Conservation (phyloP, 1,140 invertebrate species). For the Mya arenaria region DNA sequence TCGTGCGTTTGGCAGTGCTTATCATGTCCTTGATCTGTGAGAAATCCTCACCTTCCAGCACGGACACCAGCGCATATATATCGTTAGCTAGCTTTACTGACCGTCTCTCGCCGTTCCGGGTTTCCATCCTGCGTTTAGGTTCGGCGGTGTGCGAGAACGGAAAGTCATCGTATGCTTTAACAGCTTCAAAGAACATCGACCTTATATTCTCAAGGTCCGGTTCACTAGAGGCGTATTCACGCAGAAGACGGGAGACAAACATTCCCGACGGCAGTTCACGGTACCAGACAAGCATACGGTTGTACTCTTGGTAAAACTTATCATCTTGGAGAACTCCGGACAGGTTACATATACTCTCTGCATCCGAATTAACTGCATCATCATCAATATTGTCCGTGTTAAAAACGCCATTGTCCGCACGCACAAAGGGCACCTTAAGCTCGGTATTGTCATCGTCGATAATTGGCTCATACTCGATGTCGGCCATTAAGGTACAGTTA, state of each 20-base stretch:
- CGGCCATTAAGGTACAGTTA: too few species aligned
- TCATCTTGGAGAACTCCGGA: background rate
- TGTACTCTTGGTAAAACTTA: background rate
- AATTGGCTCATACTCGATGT: too few species aligned
- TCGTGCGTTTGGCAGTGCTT: conserved; percentile 1
- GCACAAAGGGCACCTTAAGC: too few species aligned
- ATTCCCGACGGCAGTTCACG: background rate
- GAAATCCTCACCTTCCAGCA: background rate
- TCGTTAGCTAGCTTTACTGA: conserved; percentile 10
- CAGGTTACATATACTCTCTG: too few species aligned
- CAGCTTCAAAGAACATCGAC: background rate
- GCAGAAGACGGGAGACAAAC: background rate
- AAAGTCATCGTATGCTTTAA: conserved; percentile 20
- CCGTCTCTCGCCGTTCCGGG: background rate
- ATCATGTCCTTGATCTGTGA: background rate
- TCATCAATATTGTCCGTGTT: too few species aligned
- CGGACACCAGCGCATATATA: background rate
- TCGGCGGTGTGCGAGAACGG: background rate
- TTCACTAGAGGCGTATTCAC: too few species aligned
- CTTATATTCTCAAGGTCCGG: background rate
- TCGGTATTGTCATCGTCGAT: too few species aligned
- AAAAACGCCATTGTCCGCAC: too few species aligned
- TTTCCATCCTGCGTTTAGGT: background rate
- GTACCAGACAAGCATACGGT: background rate
- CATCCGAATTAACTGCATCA: too few species aligned